Conservation (phyloP, 2,888 invertebrate species). For the Synergus gifuensis region DNA sequence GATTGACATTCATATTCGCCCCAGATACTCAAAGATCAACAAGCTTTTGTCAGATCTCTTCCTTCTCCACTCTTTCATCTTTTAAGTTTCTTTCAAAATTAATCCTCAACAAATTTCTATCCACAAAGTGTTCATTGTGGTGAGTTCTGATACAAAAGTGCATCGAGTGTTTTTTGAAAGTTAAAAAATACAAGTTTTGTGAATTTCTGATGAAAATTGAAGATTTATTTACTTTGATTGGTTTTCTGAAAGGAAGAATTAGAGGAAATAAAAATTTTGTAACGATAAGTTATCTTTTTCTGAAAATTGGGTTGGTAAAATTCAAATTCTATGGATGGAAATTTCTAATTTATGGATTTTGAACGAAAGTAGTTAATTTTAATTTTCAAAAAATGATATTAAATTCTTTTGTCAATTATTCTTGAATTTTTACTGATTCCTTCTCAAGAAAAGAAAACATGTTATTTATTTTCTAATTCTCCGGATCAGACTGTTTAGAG, state of each 20-base stretch:
- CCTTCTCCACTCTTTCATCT: constrained; percentile 18
- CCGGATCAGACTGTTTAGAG: neutral
- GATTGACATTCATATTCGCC: constrained; percentile 64
- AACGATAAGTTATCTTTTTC: too few relatives aligned
- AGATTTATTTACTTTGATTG: neutral
- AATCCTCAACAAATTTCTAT: neutral
- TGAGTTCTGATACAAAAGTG: neutral
- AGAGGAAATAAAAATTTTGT: too few relatives aligned
- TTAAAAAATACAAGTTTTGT: neutral
- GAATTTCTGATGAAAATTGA: neutral
- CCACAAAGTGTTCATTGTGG: neutral
- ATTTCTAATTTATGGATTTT: too few relatives aligned
- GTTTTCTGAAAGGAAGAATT: too few relatives aligned
- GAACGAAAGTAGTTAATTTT: too few relatives aligned
- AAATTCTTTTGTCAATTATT: too few relatives aligned
- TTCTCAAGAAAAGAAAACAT: neutral
- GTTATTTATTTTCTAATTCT: neutral
- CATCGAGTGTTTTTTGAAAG: neutral
- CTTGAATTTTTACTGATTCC: too few relatives aligned
- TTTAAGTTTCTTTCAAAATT: neutral
- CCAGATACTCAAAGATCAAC: constrained; percentile 57
- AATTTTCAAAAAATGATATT: too few relatives aligned
- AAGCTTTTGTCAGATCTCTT: constrained; percentile 40
- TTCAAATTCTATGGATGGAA: too few relatives aligned
- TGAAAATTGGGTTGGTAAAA: too few relatives aligned